Percentiles rank a stretch among this genome's conserved stretches.
Evolutionary conservation across 2,888 invertebrate genomes (phyloP).

Genomic region (Lysandra bellargus): DNA sequence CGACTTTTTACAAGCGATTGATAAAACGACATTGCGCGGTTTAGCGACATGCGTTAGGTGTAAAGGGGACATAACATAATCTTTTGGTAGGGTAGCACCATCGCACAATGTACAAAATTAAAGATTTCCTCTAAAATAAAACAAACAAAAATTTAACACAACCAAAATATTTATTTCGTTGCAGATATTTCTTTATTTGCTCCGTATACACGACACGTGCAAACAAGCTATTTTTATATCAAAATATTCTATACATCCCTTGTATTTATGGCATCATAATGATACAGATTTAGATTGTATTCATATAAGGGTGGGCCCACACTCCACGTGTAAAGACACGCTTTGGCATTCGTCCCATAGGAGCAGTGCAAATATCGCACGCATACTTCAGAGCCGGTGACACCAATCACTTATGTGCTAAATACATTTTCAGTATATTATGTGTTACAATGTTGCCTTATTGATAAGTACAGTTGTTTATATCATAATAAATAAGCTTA

Average conservation of each 20-base stretch:
- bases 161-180: background rate
- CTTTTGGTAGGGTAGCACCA: background rate
- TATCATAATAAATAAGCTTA: background rate
- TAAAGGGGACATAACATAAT: background rate
- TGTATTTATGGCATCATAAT: constrained; percentile 1
- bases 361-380: constrained; percentile 54
- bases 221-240: background rate
- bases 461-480: background rate
- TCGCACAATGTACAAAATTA: background rate
- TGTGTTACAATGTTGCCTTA: background rate
- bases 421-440: background rate
- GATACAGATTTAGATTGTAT: constrained; percentile 28
- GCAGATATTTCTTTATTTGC: background rate
- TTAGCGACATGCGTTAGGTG: background rate
- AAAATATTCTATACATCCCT: constrained; percentile 5
- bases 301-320: constrained; percentile 37
- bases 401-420: constrained; percentile 33
- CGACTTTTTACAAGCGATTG: background rate
- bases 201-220: background rate
- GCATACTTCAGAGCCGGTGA: constrained; percentile 52
- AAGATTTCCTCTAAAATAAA: background rate
- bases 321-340: constrained; percentile 43
- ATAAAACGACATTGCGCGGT: background rate
- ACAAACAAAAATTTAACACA: background rate
- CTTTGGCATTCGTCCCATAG: constrained; percentile 57